Percentiles rank a stretch among this genome's conserved stretches.
These are phyloP conservation scores for Rana temporaria DNA, from an alignment of 2,113 vertebrate genomes.

Conservation along the genomic window DNA sequence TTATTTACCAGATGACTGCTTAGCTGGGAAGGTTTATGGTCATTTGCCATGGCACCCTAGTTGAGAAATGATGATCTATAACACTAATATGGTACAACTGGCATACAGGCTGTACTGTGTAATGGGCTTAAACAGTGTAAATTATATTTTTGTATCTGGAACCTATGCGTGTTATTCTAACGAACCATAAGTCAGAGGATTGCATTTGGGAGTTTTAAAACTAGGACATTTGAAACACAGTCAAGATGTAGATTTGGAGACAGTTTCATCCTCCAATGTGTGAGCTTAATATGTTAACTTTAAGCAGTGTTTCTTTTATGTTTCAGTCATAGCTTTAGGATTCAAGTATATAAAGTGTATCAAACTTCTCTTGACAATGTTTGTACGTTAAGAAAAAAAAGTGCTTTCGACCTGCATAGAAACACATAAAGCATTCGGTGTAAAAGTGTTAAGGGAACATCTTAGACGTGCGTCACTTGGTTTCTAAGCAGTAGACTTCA, in stretches of 20 bases:
- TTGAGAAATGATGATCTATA: no score
- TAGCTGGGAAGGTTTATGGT: no score
- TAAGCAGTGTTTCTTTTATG: not conserved
- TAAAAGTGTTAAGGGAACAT: not conserved
- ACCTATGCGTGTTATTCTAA: no score
- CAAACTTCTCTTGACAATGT: not conserved
- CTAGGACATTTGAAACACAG: not conserved
- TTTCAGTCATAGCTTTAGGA: not conserved
- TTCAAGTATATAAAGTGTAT: not conserved
- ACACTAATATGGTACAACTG: no score
- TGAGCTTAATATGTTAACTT: not conserved
- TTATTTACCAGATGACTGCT: no score
- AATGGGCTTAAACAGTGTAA: no score
- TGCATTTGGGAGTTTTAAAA: not conserved
- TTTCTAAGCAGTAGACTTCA: slow-evolving; percentile 10
- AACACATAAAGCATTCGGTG: not conserved
- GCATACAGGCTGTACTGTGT: no score
- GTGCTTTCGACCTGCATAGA: not conserved
- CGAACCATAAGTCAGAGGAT: no score
- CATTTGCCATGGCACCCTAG: no score
- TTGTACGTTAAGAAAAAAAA: not conserved
- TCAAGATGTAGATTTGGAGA: not conserved
- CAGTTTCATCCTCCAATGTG: not conserved
- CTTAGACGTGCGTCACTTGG: not conserved
- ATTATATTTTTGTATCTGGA: no score